Evolutionary conservation across 2,888 invertebrate species (phyloP).

Genomic region (Caenorhabditis wallacei): DNA sequence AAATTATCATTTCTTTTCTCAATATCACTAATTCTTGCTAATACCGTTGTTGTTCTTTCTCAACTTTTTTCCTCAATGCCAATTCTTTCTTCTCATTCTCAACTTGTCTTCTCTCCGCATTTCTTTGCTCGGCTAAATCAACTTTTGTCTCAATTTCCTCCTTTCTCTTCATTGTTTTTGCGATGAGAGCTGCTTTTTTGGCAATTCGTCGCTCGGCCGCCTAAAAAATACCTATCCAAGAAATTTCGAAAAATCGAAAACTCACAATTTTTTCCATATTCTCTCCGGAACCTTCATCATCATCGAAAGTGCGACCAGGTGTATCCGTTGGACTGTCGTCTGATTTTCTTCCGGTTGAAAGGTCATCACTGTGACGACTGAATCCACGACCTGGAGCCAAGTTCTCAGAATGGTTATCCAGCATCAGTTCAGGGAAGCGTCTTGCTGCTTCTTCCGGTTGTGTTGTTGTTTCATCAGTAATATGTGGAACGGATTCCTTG

Average conservation of each 20-base stretch:
- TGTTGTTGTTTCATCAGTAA: slow-evolving; percentile 66
- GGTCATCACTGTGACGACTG: slow-evolving; percentile 50
- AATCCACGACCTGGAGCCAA: slow-evolving; percentile 47
- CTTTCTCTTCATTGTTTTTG: slow-evolving; percentile 80
- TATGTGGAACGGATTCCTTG: slow-evolving; percentile 74
- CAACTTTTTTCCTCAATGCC: slow-evolving; percentile 80
- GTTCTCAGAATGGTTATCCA: slow-evolving; percentile 53
- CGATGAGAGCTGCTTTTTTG: slow-evolving; percentile 79
- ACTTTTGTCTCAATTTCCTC: slow-evolving; percentile 79
- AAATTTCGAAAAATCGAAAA: not conserved
- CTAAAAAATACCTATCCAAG: slow-evolving; percentile 27
- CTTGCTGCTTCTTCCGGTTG: slow-evolving; percentile 62
- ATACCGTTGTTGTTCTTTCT: slow-evolving; percentile 80
- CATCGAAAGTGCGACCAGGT: slow-evolving; percentile 51
- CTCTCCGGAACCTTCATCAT: slow-evolving; percentile 66
- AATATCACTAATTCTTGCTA: too few species aligned
- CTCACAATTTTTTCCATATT: slow-evolving; percentile 75
- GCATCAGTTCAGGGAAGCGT: slow-evolving; percentile 57
- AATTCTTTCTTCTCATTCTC: slow-evolving; percentile 79
- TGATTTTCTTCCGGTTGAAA: slow-evolving; percentile 54
- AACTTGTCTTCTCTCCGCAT: slow-evolving; percentile 73
- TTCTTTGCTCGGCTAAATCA: slow-evolving; percentile 72
- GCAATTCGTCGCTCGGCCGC: slow-evolving; percentile 78
- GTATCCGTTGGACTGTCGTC: slow-evolving; percentile 60
- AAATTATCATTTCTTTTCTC: slow-evolving; percentile 24